These are phyloP conservation scores for Falco novaeseelandiae DNA, from an alignment of 2,797 vertebrate genomes.

Conservation along the genomic window DNA sequence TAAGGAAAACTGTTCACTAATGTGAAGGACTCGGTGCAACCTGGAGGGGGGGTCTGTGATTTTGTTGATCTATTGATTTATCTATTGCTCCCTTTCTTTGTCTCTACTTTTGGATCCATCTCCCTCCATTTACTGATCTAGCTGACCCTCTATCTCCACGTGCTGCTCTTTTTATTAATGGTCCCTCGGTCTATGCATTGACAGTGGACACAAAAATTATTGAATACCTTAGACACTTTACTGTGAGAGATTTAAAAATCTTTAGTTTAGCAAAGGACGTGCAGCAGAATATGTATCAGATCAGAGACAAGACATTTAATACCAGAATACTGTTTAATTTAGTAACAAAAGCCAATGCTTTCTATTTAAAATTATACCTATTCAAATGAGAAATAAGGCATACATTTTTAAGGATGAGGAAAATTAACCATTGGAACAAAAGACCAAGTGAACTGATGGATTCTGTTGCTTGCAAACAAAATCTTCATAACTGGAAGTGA, in stretches of 20 bases:
- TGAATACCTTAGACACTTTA: background rate
- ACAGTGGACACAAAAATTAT: background rate
- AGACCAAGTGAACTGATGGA: background rate
- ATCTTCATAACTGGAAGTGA: background rate
- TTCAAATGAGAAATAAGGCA: constrained; percentile 15
- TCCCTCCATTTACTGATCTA: background rate
- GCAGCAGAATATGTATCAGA: background rate
- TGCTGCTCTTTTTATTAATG: background rate
- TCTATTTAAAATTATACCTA: constrained; percentile 2
- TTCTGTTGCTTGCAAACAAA: constrained; percentile 1
- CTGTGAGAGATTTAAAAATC: background rate
- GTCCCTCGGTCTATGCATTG: background rate
- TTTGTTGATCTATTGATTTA: rapidly evolving
- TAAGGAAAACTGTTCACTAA: background rate
- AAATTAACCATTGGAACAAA: background rate
- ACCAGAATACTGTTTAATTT: background rate
- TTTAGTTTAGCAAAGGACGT: background rate
- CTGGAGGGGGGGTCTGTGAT: background rate
- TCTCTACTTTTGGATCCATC: background rate
- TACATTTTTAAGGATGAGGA: background rate
- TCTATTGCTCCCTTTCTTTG: background rate
- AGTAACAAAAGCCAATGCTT: background rate
- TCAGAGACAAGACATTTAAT: background rate
- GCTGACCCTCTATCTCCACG: background rate
- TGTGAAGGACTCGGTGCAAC: background rate